These are phyloP conservation scores for Diuraphis noxia DNA, from an alignment of 1,140 invertebrate species.

Conservation along the genomic window DNA sequence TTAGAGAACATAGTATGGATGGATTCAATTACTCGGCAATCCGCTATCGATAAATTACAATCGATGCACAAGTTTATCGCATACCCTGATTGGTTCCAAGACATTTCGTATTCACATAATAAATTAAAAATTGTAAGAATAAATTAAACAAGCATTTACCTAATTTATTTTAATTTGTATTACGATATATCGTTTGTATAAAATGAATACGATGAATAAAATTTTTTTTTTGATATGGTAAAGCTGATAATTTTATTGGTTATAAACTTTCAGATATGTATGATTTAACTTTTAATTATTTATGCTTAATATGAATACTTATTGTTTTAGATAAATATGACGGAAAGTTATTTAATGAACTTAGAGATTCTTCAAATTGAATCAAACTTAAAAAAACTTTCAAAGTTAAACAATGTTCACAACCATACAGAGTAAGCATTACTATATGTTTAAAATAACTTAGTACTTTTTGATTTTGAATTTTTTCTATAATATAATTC, in stretches of 20 bases:
- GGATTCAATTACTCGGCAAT: conserved; percentile 64
- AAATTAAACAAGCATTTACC: neutral
- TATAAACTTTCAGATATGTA: neutral
- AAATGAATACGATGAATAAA: neutral
- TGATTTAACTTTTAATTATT: neutral
- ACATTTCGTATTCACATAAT: conserved; percentile 62
- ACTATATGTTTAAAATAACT: neutral
- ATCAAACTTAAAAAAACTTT: conserved; percentile 34
- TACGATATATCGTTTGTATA: neutral
- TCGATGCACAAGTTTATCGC: conserved; percentile 69
- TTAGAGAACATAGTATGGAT: conserved; percentile 68
- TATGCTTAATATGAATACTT: neutral
- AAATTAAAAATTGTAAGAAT: conserved; percentile 32
- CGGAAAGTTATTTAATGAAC: conserved; percentile 41
- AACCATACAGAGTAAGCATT: conserved; percentile 65
- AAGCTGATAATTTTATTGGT: neutral
- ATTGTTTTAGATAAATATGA: conserved; percentile 23
- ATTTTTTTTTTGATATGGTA: neutral
- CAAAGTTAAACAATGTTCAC: conserved; percentile 16
- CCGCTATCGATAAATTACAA: conserved; percentile 66
- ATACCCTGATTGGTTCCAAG: conserved; percentile 68
- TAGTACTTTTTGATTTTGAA: neutral
- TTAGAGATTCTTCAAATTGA: conserved; percentile 28
- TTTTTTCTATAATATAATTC: neutral
- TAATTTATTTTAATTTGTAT: neutral